Percentiles rank a stretch among this genome's conserved stretches.
Evolutionary conservation across 2,113 vertebrate genomes (phyloP).

Genomic region (Urocitellus parryii): DNA sequence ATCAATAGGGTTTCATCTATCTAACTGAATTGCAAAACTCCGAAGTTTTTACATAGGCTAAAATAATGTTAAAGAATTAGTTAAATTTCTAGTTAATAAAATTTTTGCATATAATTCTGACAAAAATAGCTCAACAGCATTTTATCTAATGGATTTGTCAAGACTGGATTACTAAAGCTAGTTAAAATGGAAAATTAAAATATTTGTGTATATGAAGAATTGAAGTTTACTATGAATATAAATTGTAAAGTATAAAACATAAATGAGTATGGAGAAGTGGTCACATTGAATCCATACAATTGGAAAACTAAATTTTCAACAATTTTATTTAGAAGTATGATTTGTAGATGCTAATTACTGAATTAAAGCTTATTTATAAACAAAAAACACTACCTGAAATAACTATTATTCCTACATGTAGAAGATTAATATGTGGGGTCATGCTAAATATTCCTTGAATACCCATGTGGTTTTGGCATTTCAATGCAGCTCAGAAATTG

Average conservation of each 20-base stretch:
- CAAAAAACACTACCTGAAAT: background rate
- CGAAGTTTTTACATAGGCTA: background rate
- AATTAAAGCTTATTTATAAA: background rate
- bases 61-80: background rate
- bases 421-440: background rate
- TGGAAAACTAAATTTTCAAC: conserved; percentile 6
- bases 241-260: background rate
- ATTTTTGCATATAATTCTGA: background rate
- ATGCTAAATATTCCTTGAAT: background rate
- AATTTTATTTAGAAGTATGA: background rate
- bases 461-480: background rate
- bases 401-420: background rate
- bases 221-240: background rate
- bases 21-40: background rate
- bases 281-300: background rate
- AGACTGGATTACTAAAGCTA: background rate
- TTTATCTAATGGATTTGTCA: conserved; percentile 5
- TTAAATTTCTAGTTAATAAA: background rate
- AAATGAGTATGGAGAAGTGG: background rate
- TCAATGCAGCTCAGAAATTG: background rate
- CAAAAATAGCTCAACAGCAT: background rate
- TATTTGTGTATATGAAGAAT: background rate
- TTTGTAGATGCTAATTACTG: background rate
- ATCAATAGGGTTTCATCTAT: background rate
- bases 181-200: background rate